Evolutionary conservation across 2,113 vertebrate genomes (phyloP).

Genomic region (Theristicus caerulescens): DNA sequence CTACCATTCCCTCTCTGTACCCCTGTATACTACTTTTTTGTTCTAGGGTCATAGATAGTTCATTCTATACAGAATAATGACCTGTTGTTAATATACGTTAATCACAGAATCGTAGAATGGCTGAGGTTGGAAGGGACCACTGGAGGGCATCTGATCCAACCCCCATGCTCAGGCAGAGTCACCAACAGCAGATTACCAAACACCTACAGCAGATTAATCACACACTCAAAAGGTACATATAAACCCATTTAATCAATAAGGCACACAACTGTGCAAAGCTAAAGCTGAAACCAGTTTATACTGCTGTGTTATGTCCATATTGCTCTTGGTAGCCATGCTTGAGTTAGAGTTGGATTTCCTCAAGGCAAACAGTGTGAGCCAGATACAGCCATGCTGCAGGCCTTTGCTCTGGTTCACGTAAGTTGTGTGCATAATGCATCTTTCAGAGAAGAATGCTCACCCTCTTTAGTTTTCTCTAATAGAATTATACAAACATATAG

Average conservation of each 20-base stretch:
- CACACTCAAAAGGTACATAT: background rate
- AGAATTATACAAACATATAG: background rate
- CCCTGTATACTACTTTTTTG: background rate
- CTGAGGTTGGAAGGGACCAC: background rate
- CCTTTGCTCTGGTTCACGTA: background rate
- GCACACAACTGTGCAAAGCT: background rate
- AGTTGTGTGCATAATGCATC: background rate
- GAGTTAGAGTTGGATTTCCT: background rate
- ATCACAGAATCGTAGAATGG: background rate
- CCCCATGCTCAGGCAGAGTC: accelerated
- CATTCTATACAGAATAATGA: background rate
- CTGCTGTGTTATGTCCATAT: background rate
- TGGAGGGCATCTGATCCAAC: background rate
- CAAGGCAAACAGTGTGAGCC: background rate
- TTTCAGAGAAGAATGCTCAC: background rate
- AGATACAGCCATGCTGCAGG: background rate
- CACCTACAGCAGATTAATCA: background rate
- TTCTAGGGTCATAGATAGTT: background rate
- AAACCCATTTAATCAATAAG: background rate
- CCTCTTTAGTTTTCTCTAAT: background rate
- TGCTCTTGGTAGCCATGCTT: background rate
- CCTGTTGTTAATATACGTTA: background rate
- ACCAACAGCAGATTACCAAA: background rate
- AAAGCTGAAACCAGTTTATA: background rate
- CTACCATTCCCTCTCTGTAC: background rate